Evolutionary conservation across 2,888 invertebrate genomes (phyloP), one percentile per base, ranked within the genome.

Genomic region (Mechanitis mazaeus): DNA sequence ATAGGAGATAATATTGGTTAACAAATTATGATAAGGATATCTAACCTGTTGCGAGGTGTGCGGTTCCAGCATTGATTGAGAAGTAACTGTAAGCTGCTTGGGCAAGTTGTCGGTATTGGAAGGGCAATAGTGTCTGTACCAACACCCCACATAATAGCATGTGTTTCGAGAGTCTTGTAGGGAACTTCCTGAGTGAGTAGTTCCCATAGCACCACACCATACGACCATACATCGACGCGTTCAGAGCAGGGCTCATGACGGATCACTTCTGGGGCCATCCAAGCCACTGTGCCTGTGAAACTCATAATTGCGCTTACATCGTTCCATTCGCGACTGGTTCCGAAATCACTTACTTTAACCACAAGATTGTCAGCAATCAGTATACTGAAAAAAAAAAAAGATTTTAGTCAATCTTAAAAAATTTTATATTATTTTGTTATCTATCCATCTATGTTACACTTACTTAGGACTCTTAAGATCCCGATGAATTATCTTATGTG

Each of bases 211-310:
- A 99, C 98, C 0, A 99, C 97, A 3, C 99, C 99, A 79, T 95
- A 99, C 0, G 98, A 98, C 98, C 99, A 99, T 65, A 99, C 96
- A 81, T 99, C 99, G 0, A 99, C 98, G 82, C 98, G 97, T 80
- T 99, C 98, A 0, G 97, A 98, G 83, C 98, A 99, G 0, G 96
- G 97, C 79, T 98, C 97, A 78, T 98, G 97, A 64, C 98, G 93
- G 70, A 99, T 98, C 50, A 99, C 96, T 90, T 99, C 99, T 0
- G 99, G 99, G 0, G 99, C 98, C 99, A 99, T 99, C 99, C 99
- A 99, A 0, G 98, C 97, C 0, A 98, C 97, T 0, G 99, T 99
- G 50, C 99, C 99, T 2, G 97, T 98, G 85, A 99, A 99, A 68
- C 97, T 85, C 99, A 99, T 99, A 77, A 96, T 95, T 54, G 97